Evolutionary conservation across 2,797 vertebrate species (phyloP), one percentile per base, ranked within the genome.

Genomic region (Enteromius trimaculatus): DNA sequence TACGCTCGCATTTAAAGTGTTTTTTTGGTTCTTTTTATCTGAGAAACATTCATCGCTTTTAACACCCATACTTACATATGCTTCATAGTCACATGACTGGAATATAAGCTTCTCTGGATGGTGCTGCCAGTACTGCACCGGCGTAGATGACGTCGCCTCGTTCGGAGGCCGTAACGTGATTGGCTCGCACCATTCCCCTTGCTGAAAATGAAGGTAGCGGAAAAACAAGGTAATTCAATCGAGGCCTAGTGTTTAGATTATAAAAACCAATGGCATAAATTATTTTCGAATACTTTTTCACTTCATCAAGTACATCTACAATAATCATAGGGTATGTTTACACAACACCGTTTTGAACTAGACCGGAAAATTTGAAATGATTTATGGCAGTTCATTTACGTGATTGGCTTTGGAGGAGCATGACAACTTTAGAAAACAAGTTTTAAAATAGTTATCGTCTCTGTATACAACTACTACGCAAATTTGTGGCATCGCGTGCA

Each of bases 101-200:
- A 99, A 99, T 94, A 99, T 99, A 93, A 99, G 98, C 88, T 99
- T 99, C 90, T 99, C 98, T 0, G 98, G 98, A 88, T 99, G 98
- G 88, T 99, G 98, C 82, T 99, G 98, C 98, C 98, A 99, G 80
- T 99, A 99, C 77, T 99, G 98, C 82, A 99, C 97, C 4, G 98
- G 98, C 0, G 98, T 99, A 74, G 98, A 99, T 69, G 98, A 97
- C 5, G 98, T 99, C 75, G 97, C 97, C 94, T 99, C 98, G 34
- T 99, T 99, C 58, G 98, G 98, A 42, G 97, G 98, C 87, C 98
- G 94, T 90, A 99, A 94, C 70, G 97, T 99, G 91, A 99, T 99
- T 82, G 98, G 98, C 89, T 99, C 98, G 86, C 98, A 98, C 98
- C 98, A 99, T 92, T 99, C 98, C 91, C 98, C 98, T 90, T 97